Evolutionary conservation across 2,113 vertebrate genomes (phyloP).

Genomic region (Sitta europaea): DNA sequence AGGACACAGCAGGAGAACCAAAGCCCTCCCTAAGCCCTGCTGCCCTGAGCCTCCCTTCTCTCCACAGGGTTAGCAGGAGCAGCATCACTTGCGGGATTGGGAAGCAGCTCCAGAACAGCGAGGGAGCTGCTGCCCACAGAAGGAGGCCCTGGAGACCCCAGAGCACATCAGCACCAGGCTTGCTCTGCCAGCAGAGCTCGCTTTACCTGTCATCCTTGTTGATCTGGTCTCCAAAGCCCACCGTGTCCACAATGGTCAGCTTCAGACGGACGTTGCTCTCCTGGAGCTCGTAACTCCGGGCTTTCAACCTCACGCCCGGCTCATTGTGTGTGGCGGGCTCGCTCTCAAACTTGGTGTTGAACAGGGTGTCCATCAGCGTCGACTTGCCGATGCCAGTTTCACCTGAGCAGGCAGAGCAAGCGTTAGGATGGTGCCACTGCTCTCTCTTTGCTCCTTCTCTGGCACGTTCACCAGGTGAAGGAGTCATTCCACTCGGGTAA

Average conservation of each 20-base stretch:
- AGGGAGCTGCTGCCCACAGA: background rate
- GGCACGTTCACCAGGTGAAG: fast-evolving
- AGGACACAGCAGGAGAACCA: background rate
- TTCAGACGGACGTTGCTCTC: slow-evolving; percentile 83
- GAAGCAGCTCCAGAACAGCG: background rate
- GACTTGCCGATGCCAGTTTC: slow-evolving; percentile 84
- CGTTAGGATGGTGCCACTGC: fast-evolving
- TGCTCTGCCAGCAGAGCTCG: background rate
- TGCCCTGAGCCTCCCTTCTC: background rate
- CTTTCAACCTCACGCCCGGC: slow-evolving; percentile 81
- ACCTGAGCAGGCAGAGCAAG: slow-evolving; percentile 40
- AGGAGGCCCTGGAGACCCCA: background rate
- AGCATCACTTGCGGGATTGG: fast-evolving
- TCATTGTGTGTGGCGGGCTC: slow-evolving; percentile 81
- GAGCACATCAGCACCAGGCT: fast-evolving
- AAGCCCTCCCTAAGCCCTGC: background rate
- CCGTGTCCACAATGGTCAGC: slow-evolving; percentile 80
- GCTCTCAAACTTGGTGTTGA: slow-evolving; percentile 84
- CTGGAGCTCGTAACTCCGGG: slow-evolving; percentile 81
- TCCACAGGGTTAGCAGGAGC: background rate
- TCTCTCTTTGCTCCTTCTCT: fast-evolving
- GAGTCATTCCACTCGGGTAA: background rate
- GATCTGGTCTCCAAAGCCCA: slow-evolving; percentile 83
- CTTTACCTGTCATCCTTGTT: slow-evolving; percentile 83
- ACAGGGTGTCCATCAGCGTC: slow-evolving; percentile 82